Percentiles rank a stretch among this genome's conserved stretches.
Conservation (phyloP, 2,113 vertebrate species). For the Brevimyrus niger region DNA sequence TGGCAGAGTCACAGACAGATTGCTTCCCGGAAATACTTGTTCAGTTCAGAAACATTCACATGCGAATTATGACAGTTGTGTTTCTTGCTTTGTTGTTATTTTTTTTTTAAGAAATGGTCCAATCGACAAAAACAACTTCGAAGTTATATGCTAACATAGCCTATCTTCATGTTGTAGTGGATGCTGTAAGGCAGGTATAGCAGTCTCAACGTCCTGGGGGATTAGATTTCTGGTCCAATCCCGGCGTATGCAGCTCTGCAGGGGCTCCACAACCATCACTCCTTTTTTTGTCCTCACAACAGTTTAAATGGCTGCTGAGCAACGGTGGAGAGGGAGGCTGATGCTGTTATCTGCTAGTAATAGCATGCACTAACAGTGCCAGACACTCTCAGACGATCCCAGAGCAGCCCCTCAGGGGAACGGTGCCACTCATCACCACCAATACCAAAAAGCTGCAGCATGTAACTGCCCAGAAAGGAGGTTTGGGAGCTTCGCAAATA, state of each 20-base stretch:
- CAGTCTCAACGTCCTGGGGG: conserved; percentile 28
- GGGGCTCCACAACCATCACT: conserved; percentile 23
- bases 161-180: conserved; percentile 40
- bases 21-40: conserved; percentile 44
- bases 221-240: conserved; percentile 21
- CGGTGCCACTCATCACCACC: conserved; percentile 49
- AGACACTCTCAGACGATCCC: conserved; percentile 44
- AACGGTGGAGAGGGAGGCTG: conserved; percentile 28
- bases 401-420: conserved; percentile 38
- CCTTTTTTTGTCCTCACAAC: conserved; percentile 37
- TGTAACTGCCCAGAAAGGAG: conserved; percentile 42
- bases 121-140: conserved; percentile 54
- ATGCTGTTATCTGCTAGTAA: conserved; percentile 25
- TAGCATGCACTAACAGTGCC: conserved; percentile 33
- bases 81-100: conserved; percentile 29
- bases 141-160: conserved; percentile 38
- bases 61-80: conserved; percentile 52
- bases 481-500: neutral
- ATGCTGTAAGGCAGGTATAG: conserved; percentile 31
- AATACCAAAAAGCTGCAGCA: conserved; percentile 55
- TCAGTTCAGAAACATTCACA: conserved; percentile 57
- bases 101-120: conserved; percentile 51
- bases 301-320: conserved; percentile 32
- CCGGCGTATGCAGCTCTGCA: conserved; percentile 19
- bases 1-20: conserved; percentile 44